Evolutionary conservation across 2,888 invertebrate genomes (phyloP), one percentile per base, ranked within the genome.

Genomic region (Parnassius glacialis): DNA sequence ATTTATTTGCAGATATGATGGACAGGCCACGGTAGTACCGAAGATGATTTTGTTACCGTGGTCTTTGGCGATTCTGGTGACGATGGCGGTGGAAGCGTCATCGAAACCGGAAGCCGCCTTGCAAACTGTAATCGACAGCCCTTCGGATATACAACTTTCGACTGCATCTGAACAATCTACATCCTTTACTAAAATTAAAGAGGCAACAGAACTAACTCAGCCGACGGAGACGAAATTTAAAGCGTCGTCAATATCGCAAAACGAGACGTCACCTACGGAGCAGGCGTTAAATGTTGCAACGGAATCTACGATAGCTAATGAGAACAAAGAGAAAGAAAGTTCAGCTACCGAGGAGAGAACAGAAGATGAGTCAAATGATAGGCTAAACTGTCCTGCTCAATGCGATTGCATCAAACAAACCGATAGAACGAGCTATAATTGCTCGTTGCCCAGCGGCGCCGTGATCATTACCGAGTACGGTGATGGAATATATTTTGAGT

Each of bases 401-500:
- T 74, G 71, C 64, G 50, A 42, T 2, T 67, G 62, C 52, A 16
- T 51, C 1, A 16, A 12, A 10, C 65, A 65, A 2, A 55, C 65
- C 0, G 59, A 42, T 9, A 63, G 59, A 20, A 58, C 57, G 10
- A n/a, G 45, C 13, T 65, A 55, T 51, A 55, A 54, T 51, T 62
- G 62, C 42, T 59, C 59, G 16, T 55, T 62, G 42, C 59, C 62
- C 9, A 59, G 62, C 52, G 62, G 62, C 5, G 44, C 12, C 12
- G 50, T 62, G 45, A 25, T 20, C 25, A 55, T 62, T n/a, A 55
- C 59, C 11, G 62, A 62, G 59, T 62, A 42, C 52, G 62, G 62
- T 20, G 59, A 62, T 43, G 55, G 59, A 16, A 52, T 62, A 41
- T 52, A 20, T 7, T 62, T 62, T 47, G 45, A 54, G 45, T 62